Percentiles rank a stretch among this genome's conserved stretches.
Evolutionary conservation across 2,797 vertebrate species (phyloP).

Genomic region (Loriculus beryllinus): DNA sequence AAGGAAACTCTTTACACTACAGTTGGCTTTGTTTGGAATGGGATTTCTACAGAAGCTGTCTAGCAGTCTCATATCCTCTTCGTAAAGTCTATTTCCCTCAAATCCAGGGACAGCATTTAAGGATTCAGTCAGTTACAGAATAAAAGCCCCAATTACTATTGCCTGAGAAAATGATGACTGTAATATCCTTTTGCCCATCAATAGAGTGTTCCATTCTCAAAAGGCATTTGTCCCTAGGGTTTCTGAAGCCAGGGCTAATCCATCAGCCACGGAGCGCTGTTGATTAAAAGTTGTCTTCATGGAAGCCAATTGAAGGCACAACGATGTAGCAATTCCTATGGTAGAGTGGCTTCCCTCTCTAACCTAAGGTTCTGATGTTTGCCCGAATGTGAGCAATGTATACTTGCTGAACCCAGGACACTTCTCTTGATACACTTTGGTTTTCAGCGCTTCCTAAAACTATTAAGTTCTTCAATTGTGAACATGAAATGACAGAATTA

Average conservation of each 20-base stretch:
- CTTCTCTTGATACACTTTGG: not conserved
- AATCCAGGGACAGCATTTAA: not conserved
- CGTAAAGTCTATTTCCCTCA: conserved; percentile 2
- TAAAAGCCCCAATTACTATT: conserved; percentile 35
- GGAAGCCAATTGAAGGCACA: not conserved
- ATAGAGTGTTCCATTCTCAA: conserved; percentile 32
- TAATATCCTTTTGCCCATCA: conserved; percentile 32
- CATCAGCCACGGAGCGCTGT: not conserved
- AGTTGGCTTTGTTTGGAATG: not conserved
- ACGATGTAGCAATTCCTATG: not conserved
- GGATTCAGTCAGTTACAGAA: not conserved
- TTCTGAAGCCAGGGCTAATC: conserved; percentile 25
- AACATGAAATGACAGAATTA: not conserved
- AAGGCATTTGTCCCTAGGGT: conserved; percentile 30
- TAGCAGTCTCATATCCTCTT: not conserved
- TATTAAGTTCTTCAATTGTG: not conserved
- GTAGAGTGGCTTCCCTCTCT: not conserved
- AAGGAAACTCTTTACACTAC: not conserved
- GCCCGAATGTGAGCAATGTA: not conserved
- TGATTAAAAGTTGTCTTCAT: conserved; percentile 16
- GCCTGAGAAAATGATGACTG: conserved; percentile 11
- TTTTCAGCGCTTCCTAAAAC: not conserved
- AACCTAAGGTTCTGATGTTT: not conserved
- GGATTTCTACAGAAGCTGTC: not conserved
- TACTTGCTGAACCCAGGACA: not conserved